phyloP scores from a whole-genome alignment of 2,113 vertebrate genomes.

The Taxidea taxus region DNA sequence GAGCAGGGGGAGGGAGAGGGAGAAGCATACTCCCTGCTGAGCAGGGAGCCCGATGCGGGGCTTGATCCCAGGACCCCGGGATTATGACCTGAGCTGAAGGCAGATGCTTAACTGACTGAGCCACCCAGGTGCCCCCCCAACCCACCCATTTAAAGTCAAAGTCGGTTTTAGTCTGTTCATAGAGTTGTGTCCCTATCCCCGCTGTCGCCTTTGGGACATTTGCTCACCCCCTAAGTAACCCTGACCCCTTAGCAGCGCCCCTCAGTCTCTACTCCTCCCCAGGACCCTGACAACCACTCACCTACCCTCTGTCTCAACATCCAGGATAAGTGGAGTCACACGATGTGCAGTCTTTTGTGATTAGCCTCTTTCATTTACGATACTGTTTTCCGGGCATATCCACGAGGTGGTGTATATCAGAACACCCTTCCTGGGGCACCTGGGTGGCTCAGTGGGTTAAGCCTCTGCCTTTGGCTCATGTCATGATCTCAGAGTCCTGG shows the following conservation, averaged over 20 bases:
- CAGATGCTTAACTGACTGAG: neutral
- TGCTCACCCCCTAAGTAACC: neutral
- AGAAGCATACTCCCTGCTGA: neutral
- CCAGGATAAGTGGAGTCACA: neutral
- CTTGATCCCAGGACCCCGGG: neutral
- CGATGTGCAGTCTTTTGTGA: neutral
- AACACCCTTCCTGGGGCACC: neutral
- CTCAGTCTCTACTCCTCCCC: neutral
- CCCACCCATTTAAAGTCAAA: neutral
- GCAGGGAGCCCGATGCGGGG: rapidly evolving
- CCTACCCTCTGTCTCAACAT: neutral
- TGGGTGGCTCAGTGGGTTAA: no score
- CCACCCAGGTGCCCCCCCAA: neutral
- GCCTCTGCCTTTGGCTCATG: no score
- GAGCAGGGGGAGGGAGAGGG: neutral
- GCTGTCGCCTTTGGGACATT: neutral
- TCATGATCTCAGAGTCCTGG: no score
- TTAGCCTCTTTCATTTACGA: neutral
- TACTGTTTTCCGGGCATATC: neutral
- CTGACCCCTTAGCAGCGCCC: neutral
- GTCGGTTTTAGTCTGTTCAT: neutral
- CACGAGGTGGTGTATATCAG: rapidly evolving
- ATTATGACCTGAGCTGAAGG: neutral
- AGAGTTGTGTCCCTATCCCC: neutral
- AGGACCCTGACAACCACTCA: neutral